Percentiles rank a stretch among this genome's conserved stretches.
phyloP scores from a whole-genome alignment of 2,797 vertebrate species.

The Peromyscus attwateri region DNA sequence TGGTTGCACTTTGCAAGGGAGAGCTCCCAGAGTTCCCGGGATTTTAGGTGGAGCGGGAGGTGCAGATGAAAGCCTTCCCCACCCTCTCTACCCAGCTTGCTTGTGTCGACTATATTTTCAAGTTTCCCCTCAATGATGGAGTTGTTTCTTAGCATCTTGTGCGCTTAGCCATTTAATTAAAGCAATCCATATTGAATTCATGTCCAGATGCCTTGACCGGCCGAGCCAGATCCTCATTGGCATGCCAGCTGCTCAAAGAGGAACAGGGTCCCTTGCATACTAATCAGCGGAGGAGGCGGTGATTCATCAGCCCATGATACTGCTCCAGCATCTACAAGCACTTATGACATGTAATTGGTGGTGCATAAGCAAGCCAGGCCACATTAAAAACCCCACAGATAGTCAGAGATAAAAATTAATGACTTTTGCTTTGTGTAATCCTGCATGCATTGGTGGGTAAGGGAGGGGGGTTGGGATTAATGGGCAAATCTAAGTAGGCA shows the following conservation, averaged over 20 bases:
- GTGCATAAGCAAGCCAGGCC: constrained; percentile 92
- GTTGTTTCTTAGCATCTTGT: constrained; percentile 90
- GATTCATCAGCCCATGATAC: constrained; percentile 91
- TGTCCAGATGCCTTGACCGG: constrained; percentile 92
- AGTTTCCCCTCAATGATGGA: constrained; percentile 90
- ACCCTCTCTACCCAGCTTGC: constrained; percentile 72
- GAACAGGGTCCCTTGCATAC: constrained; percentile 89
- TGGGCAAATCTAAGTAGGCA: constrained; percentile 89
- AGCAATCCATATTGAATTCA: constrained; percentile 93
- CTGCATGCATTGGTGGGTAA: constrained; percentile 87
- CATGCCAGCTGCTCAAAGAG: constrained; percentile 91
- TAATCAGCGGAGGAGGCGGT: constrained; percentile 90
- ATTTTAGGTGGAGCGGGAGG: constrained; percentile 77
- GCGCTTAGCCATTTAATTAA: constrained; percentile 92
- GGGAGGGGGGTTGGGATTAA: constrained; percentile 87
- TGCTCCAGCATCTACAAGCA: constrained; percentile 92
- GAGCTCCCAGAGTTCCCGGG: constrained; percentile 27
- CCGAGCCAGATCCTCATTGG: constrained; percentile 90
- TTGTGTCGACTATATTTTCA: constrained; percentile 87
- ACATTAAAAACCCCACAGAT: constrained; percentile 93
- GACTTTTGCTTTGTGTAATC: constrained; percentile 94
- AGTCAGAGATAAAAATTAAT: constrained; percentile 94
- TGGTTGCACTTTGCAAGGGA: constrained; percentile 43
- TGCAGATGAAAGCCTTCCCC: constrained; percentile 82
- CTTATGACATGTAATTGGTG: constrained; percentile 93